Evolutionary conservation across 2,888 invertebrate species (phyloP), one percentile per base, ranked within the genome.

Genomic region (Drosophila algonquin): DNA sequence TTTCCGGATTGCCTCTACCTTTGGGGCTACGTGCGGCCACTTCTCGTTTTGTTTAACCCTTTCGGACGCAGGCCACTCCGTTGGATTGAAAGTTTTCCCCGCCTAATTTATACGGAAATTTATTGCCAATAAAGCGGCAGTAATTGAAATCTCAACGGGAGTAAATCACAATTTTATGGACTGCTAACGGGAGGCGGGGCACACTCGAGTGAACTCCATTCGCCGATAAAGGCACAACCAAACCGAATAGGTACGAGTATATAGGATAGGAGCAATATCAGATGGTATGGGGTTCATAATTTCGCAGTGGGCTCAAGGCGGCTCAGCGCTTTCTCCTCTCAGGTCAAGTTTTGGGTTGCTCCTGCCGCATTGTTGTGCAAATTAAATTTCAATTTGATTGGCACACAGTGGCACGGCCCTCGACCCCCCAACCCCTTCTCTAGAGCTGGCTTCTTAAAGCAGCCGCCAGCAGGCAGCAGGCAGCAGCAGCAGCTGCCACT

Each of bases 101-200:
- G 88, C 75, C 89, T 89, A 89, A 85, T 85, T 89, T 87, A 80
- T 89, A 82, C 79, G 86, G 79, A 89, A 89, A 87, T 86, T 89
- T 88, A 89, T 87, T 88, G 88, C 81, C 86, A 89, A 87, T 89
- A 89, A 87, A 89, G 88, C 89, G 77, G 79, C 86, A 76, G 84
- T 86, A 90, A 88, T 89, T 88, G 89, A 90, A 88, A 89, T 87
- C 84, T 86, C 87, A 88, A 77, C 79, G 77, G 71, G 79, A 89
- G 83, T 90, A 90, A 88, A 88, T 88, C 90, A 88, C 83, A 90
- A 80, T 90, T 86, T 90, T 89, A 90, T 89, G 77, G 81, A 81
- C 79, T 75, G 63, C 58, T 72, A 79, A 79, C 62, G 61, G 46
- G 61, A 53, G 53, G 46, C 35, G 48, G 50, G 40, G 40, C 40